phyloP scores from a whole-genome alignment of 2,888 invertebrate genomes.

The Tolmerus cingulatus region DNA sequence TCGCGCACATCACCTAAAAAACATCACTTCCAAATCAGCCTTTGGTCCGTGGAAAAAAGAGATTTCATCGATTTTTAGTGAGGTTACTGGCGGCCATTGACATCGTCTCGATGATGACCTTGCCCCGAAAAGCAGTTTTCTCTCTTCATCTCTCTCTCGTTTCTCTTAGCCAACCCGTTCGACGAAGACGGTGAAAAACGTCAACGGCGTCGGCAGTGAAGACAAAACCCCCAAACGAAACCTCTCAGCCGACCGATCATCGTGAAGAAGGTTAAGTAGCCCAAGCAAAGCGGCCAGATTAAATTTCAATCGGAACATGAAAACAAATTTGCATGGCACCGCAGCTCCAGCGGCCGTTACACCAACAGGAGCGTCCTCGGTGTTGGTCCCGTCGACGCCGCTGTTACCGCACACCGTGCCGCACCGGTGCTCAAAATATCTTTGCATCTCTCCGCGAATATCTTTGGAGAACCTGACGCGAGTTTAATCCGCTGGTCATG shows the following conservation, averaged over 20 bases:
- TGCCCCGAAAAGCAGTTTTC: conserved; percentile 59
- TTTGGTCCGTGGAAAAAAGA: neutral
- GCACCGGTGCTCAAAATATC: neutral
- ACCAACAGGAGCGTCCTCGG: neutral
- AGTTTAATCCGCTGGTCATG: conserved; percentile 21
- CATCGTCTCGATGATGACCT: conserved; percentile 64
- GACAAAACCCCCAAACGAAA: neutral
- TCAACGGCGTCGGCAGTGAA: neutral
- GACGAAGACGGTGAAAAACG: neutral
- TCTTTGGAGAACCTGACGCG: neutral
- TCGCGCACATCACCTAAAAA: neutral
- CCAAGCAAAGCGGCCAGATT: neutral
- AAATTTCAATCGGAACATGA: conserved; percentile 30
- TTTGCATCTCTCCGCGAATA: neutral
- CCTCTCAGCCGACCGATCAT: neutral
- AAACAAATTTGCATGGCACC: conserved; percentile 27
- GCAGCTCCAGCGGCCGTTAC: neutral
- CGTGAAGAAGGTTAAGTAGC: conserved; percentile 6
- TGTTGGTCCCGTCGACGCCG: neutral
- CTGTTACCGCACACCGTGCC: neutral
- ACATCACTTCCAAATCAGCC: neutral
- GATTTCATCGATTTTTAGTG: conserved; percentile 46
- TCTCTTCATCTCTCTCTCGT: neutral
- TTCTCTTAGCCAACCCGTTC: conserved; percentile 12
- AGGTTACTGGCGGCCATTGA: conserved; percentile 63